A percentile compares a stretch with the other conserved stretches of the same genome.
Evolutionary conservation across 2,113 vertebrate genomes (phyloP).

Genomic region (Piprites chloris): DNA sequence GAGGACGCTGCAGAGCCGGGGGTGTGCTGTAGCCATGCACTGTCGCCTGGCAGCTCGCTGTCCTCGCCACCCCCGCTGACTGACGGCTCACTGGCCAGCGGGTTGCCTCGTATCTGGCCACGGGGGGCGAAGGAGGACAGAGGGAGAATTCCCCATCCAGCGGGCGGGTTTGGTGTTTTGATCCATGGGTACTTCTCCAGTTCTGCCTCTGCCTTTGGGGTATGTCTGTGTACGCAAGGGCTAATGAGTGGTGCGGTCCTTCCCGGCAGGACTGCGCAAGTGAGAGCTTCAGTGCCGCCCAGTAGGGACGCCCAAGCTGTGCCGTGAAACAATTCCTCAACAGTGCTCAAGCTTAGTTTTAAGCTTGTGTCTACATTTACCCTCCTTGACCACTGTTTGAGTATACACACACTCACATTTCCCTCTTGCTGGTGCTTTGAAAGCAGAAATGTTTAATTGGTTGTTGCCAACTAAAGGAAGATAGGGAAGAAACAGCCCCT

Average conservation of each 20-base stretch:
- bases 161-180: neutral
- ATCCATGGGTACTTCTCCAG: neutral
- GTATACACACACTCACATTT: accelerated
- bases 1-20: too few species aligned
- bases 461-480: neutral
- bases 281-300: neutral
- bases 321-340: neutral
- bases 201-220: accelerated
- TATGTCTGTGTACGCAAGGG: accelerated
- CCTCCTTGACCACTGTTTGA: neutral
- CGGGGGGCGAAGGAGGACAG: accelerated
- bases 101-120: neutral
- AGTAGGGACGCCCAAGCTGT: neutral
- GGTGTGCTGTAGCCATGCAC: accelerated
- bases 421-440: neutral
- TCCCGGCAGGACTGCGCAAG: too few species aligned
- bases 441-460: neutral
- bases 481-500: neutral
- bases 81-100: too few species aligned
- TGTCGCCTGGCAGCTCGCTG: too few species aligned
- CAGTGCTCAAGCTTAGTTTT: neutral
- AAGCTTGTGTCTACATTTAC: neutral
- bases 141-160: neutral
- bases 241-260: accelerated
- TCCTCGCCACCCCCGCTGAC: too few species aligned